Evolutionary conservation across 2,888 invertebrate genomes (phyloP), one percentile per base, ranked within the genome.

Genomic region (Perizoma flavofasciatum): DNA sequence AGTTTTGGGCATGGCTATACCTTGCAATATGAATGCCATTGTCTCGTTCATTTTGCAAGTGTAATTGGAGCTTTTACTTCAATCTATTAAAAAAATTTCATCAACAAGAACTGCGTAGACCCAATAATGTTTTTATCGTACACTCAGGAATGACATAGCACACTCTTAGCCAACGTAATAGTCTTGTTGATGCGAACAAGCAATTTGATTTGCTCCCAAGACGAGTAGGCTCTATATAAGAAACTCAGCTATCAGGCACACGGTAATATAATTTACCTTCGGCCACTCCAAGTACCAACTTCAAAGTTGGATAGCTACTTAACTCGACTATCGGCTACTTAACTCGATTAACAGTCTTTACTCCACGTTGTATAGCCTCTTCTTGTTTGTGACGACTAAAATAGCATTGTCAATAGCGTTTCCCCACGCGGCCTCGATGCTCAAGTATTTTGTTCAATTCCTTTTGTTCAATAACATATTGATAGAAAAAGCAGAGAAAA

Each of bases 201-300:
- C 75, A 75, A 76, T 72, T 69, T 49, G 66, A 68, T 74, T 73
- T 71, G 60, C 63, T 68, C 35, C 59, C 55, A 65, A 68, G 9
- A n/a, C 59, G 46, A 65, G 67, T 67, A 66, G 65, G 53, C 64
- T 66, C 49, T 65, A 65, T 67, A 51, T 66, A 54, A 62, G 67
- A 68, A 70, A 73, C 67, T 63, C 65, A 39, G 65, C 68, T 67
- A 69, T 69, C 71, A 71, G 71, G 62, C 61, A 71, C 66, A 67
- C 58, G 57, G 69, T 75, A 78, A 78, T 77, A 67, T 72, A 72
- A 78, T 78, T 78, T 78, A 66, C 69, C 69, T 73, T 69, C 69
- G 69, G 68, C 68, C 69, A 49, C 61, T 67, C 61, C 54, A 70
- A 72, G 67, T 71, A 64, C 10, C 45, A n/a, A 39, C 72, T 65